Evolutionary conservation across 2,797 vertebrate genomes (phyloP).

Genomic region (Tauraco hartlaubi): DNA sequence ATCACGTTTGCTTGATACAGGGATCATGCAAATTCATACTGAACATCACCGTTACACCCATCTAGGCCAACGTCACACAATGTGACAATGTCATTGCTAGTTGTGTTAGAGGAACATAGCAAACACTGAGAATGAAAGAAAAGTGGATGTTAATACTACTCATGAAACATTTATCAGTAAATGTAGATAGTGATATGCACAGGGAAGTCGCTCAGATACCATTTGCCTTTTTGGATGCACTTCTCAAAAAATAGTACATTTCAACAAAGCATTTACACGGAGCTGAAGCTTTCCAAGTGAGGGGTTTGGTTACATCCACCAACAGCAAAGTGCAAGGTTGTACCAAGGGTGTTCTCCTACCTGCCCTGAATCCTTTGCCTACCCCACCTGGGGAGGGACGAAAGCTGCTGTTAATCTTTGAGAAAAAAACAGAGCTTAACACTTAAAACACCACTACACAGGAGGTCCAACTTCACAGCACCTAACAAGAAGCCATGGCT

Average conservation of each 20-base stretch:
- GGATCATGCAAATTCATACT: neutral
- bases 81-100: neutral
- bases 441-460: accelerated
- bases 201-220: neutral
- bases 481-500: accelerated
- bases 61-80: neutral
- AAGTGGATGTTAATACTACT: neutral
- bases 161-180: neutral
- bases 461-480: accelerated
- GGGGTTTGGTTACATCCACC: neutral
- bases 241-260: neutral
- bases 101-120: neutral
- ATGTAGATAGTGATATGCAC: accelerated
- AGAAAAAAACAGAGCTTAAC: neutral
- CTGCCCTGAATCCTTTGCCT: too few relatives aligned
- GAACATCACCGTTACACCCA: neutral
- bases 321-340: neutral
- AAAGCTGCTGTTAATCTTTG: neutral
- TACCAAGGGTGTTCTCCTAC: neutral
- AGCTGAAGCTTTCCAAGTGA: neutral
- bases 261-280: neutral
- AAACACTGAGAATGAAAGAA: neutral
- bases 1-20: neutral
- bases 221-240: neutral
- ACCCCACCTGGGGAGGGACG: accelerated